These are phyloP conservation scores for Cheilosia variabilis DNA, from an alignment of 2,888 invertebrate genomes.

Conservation along the genomic window DNA sequence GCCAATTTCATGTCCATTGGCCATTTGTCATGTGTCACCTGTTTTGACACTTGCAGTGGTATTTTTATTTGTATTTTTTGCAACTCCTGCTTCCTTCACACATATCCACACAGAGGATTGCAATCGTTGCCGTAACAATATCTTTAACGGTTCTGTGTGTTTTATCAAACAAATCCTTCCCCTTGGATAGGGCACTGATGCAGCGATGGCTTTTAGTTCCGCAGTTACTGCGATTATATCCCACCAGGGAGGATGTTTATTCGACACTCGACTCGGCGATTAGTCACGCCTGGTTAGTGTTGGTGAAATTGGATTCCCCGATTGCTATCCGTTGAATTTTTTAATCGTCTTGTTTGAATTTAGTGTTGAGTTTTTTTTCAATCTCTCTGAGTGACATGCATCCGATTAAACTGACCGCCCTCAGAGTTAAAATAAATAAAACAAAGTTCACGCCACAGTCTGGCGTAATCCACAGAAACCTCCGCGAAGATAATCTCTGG, in stretches of 20 bases:
- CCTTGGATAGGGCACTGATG: constrained; percentile 50
- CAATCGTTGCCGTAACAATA: constrained; percentile 26
- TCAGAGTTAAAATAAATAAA: constrained; percentile 23
- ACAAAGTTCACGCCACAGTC: background rate
- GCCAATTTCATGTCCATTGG: constrained; percentile 61
- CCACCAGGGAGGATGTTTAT: constrained; percentile 62
- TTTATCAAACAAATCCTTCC: constrained; percentile 40
- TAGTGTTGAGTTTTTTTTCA: constrained; percentile 23
- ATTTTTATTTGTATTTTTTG: constrained; percentile 22
- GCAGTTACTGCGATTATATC: constrained; percentile 63
- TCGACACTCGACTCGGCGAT: constrained; percentile 65
- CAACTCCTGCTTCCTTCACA: constrained; percentile 17
- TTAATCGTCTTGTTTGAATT: constrained; percentile 11
- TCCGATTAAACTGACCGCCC: constrained; percentile 72
- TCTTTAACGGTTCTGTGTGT: constrained; percentile 20
- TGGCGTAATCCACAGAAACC: constrained; percentile 36
- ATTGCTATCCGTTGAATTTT: constrained; percentile 30
- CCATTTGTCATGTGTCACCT: constrained; percentile 76
- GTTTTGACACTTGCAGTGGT: constrained; percentile 73
- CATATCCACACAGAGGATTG: constrained; percentile 5
- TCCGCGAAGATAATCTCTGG: constrained; percentile 62
- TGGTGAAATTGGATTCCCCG: constrained; percentile 64
- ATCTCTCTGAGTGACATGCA: constrained; percentile 59
- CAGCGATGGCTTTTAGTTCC: constrained; percentile 37
- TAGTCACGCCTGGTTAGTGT: constrained; percentile 74